Percentiles rank a stretch among this genome's conserved stretches.
Conservation (phyloP, 2,113 vertebrate genomes). For the Charina bottae region DNA sequence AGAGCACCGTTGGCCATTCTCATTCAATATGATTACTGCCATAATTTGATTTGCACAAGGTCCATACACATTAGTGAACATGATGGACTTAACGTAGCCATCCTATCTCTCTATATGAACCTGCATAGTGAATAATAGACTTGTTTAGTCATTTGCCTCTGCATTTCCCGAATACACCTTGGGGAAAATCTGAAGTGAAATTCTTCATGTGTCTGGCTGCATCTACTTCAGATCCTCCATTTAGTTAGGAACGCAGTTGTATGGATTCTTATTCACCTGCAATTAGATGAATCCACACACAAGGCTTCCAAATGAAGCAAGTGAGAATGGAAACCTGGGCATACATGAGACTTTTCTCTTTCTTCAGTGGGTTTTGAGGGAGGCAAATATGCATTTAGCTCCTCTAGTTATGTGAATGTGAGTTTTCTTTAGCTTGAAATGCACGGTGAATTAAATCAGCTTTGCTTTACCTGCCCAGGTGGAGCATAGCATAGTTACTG, state of each 20-base stretch:
- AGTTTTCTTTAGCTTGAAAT: neutral
- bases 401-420: neutral
- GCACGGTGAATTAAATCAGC: fast-evolving
- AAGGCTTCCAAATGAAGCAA: too few species aligned
- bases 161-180: neutral
- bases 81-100: neutral
- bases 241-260: neutral
- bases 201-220: neutral
- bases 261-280: neutral
- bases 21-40: too few species aligned
- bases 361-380: too few species aligned
- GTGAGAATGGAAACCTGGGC: neutral
- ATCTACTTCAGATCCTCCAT: neutral
- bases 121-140: neutral
- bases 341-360: neutral
- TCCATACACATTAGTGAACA: neutral
- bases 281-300: neutral
- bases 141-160: neutral
- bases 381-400: conserved; percentile 8
- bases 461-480: neutral
- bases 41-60: neutral
- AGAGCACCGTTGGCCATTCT: neutral
- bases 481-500: fast-evolving
- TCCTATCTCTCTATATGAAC: neutral
- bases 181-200: neutral